These are phyloP conservation scores for Siphonodentalium dalli DNA, from an alignment of 2,888 invertebrate species.

Conservation along the genomic window DNA sequence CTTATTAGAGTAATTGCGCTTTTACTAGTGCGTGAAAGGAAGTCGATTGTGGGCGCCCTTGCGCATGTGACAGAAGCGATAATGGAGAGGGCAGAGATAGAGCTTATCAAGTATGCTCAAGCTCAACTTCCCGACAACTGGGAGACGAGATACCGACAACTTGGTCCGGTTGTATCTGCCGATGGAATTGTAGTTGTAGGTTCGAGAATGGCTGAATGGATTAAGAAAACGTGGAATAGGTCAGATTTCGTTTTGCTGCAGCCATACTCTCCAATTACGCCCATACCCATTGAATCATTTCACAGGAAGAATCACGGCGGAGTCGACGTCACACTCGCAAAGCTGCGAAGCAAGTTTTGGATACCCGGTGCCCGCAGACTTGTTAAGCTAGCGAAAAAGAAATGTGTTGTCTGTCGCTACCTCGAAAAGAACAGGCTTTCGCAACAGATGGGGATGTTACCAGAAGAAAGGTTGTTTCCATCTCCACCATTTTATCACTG, in stretches of 20 bases:
- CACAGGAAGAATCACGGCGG: constrained; percentile 3
- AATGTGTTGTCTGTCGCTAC: constrained; percentile 8
- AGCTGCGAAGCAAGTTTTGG: constrained; percentile 13
- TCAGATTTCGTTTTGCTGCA: constrained; percentile 2
- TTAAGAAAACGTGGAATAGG: constrained; percentile 10
- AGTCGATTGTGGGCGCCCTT: not conserved
- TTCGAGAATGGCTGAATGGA: constrained; percentile 9
- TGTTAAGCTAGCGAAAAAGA: not conserved
- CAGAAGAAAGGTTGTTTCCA: not conserved
- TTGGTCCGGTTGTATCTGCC: not conserved
- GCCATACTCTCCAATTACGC: not conserved
- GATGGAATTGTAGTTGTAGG: constrained; percentile 2
- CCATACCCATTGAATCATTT: not conserved
- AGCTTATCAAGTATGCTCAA: not conserved
- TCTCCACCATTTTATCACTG: constrained; percentile 3
- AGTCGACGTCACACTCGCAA: constrained; percentile 3
- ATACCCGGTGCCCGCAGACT: constrained; percentile 1
- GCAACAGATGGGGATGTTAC: constrained; percentile 7
- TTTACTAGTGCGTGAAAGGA: not conserved
- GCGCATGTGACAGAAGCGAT: not conserved
- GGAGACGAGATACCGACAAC: not conserved
- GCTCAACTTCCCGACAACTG: not conserved
- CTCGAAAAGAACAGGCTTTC: no score
- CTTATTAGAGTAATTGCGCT: not conserved
- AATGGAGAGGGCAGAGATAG: constrained; percentile 1